Conservation (phyloP, 1,140 invertebrate genomes). For the Neotoxoptera formosana region DNA sequence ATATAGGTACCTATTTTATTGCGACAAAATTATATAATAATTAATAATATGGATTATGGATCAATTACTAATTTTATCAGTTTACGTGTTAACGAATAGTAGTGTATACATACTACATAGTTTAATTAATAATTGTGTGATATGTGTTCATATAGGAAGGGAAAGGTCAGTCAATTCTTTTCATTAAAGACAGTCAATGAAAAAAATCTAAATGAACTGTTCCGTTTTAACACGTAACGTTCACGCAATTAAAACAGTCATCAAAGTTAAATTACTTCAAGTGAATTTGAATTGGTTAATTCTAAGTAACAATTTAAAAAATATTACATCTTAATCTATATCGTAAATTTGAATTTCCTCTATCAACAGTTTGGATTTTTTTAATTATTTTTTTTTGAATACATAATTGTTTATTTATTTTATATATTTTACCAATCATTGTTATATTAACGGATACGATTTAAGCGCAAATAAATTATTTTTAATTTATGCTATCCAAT, state of each 20-base stretch:
- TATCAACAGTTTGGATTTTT: background rate
- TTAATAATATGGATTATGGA: background rate
- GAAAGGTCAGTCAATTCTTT: background rate
- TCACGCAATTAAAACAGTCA: background rate
- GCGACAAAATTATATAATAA: background rate
- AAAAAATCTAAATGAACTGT: conserved; percentile 6
- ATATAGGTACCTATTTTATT: too few species aligned
- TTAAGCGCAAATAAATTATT: background rate
- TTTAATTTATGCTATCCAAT: background rate
- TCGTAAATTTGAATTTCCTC: background rate
- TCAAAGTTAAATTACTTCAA: conserved; percentile 15
- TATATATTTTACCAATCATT: background rate
- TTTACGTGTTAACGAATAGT: background rate
- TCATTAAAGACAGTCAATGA: conserved; percentile 22
- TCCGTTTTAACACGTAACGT: background rate
- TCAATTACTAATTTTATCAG: background rate
- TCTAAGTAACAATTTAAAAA: conserved; percentile 10
- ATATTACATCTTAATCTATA: background rate
- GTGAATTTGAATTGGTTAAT: background rate
- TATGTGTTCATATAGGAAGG: background rate
- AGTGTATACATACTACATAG: too few species aligned
- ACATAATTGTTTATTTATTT: background rate
- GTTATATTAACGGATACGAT: background rate
- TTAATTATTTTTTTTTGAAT: background rate
- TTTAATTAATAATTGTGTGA: background rate